Percentiles rank a stretch among this genome's conserved stretches.
phyloP scores from a whole-genome alignment of 2,888 invertebrate species.

The Dastarcus helophoroides region DNA sequence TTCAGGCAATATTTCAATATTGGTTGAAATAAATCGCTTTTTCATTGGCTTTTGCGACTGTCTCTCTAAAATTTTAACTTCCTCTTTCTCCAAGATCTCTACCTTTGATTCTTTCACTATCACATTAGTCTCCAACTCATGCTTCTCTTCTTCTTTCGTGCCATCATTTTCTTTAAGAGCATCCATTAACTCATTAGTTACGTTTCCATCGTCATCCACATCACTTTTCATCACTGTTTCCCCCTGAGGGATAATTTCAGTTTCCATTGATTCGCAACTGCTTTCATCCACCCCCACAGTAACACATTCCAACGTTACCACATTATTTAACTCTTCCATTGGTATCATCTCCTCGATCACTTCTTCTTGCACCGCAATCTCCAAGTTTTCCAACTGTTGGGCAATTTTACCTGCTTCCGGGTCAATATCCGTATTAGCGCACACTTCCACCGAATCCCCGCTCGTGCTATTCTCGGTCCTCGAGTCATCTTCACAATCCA shows the following conservation, averaged over 20 bases:
- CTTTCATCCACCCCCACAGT: too few relatives aligned
- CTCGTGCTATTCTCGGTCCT: too few relatives aligned
- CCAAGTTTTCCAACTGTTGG: constrained; percentile 13
- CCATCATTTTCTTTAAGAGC: constrained; percentile 5
- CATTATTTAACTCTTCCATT: constrained; percentile 14
- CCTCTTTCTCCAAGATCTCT: constrained; percentile 9
- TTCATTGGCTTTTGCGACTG: constrained; percentile 3
- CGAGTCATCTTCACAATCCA: too few relatives aligned
- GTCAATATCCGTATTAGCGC: constrained; percentile 4
- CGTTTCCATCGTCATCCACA: constrained; percentile 15
- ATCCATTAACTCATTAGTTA: constrained; percentile 10
- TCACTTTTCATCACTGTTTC: constrained; percentile 14
- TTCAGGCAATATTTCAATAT: too few relatives aligned
- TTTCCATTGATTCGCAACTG: too few relatives aligned
- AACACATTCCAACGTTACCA: constrained; percentile 23
- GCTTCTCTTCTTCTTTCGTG: too few relatives aligned
- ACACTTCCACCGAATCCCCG: too few relatives aligned
- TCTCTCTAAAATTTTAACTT: constrained; percentile 4
- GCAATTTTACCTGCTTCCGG: constrained; percentile 10
- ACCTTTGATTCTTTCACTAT: constrained; percentile 5
- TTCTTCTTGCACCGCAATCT: constrained; percentile 8
- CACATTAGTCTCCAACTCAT: too few relatives aligned
- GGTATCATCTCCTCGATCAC: constrained; percentile 10
- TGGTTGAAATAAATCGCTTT: too few relatives aligned
- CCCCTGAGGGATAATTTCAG: too few relatives aligned